Percentiles rank a stretch among this genome's conserved stretches.
These are phyloP conservation scores for Acrocephalus scirpaceus DNA, from an alignment of 2,797 vertebrate genomes.

Conservation along the genomic window DNA sequence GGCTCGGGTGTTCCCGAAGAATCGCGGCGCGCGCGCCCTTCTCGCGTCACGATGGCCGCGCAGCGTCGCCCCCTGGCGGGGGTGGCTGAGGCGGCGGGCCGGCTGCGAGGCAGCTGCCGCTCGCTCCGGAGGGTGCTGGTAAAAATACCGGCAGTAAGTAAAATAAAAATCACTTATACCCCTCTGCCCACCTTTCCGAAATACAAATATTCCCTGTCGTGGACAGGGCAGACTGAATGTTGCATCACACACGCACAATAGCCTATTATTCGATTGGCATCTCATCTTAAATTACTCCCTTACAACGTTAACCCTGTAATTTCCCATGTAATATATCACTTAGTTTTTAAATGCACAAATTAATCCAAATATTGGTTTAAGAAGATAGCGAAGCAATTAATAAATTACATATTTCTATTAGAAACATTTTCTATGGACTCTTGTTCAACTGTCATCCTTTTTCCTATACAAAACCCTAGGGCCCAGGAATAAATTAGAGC, in stretches of 20 bases:
- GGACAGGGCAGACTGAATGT: not conserved
- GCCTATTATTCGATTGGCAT: not conserved
- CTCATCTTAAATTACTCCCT: not conserved
- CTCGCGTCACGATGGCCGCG: not conserved
- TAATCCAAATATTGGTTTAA: constrained; percentile 50
- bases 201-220: not conserved
- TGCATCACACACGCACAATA: not conserved
- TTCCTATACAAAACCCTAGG: constrained; percentile 21
- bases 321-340: not conserved
- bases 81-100: not conserved
- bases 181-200: not conserved
- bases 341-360: not conserved
- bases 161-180: rapidly evolving
- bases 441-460: not conserved
- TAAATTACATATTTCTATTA: constrained; percentile 35
- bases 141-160: not conserved
- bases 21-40: not conserved
- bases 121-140: rapidly evolving
- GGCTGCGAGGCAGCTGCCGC: not conserved
- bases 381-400: constrained; percentile 29
- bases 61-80: not conserved
- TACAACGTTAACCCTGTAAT: not conserved
- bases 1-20: not conserved
- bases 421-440: constrained; percentile 14
- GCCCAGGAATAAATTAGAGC: constrained; percentile 57